These are phyloP conservation scores for Toxotes lorentzi DNA, from an alignment of 2,797 vertebrate genomes.

Conservation along the genomic window DNA sequence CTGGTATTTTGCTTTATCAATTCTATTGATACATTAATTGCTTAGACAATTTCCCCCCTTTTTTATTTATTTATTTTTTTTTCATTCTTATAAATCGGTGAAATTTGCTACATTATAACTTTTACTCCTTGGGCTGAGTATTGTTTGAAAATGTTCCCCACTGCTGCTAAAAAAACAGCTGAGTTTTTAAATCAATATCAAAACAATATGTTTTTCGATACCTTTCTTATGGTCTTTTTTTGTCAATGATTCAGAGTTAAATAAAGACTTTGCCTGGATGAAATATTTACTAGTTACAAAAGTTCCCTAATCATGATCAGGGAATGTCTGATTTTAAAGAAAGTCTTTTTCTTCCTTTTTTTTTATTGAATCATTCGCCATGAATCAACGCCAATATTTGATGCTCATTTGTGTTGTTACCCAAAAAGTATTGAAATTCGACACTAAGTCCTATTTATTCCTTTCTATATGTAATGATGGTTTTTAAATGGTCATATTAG, in stretches of 20 bases:
- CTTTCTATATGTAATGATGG: background rate
- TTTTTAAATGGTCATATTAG: background rate
- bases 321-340: background rate
- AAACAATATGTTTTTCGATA: background rate
- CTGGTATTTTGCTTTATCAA: slow-evolving; percentile 20
- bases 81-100: background rate
- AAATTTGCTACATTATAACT: slow-evolving; percentile 7
- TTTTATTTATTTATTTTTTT: background rate
- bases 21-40: background rate
- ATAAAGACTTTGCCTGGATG: background rate
- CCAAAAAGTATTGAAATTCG: background rate
- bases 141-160: background rate
- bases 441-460: background rate
- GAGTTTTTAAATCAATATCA: slow-evolving; percentile 12
- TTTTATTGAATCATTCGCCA: background rate
- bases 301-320: background rate
- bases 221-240: background rate
- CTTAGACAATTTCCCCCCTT: background rate
- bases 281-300: background rate
- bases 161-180: slow-evolving; percentile 1
- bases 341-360: background rate
- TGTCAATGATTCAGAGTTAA: background rate
- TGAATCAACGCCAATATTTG: background rate
- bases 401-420: background rate
- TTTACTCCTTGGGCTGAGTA: background rate